Conservation (phyloP, 2,888 invertebrate species). For the Drepana falcataria region DNA sequence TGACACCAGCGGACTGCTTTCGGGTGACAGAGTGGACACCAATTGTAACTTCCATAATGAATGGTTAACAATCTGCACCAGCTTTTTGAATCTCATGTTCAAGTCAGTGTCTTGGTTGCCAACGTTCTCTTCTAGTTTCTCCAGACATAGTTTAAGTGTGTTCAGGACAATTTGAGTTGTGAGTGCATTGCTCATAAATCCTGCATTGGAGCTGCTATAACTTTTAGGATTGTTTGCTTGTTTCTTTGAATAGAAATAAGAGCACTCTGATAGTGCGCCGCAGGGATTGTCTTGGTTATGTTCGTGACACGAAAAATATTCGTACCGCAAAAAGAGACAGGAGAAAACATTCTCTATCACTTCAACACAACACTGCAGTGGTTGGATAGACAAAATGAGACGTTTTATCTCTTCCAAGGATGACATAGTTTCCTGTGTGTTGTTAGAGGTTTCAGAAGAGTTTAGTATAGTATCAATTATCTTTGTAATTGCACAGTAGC, state of each 20-base stretch:
- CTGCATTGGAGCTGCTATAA: conserved; percentile 46
- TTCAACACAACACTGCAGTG: conserved; percentile 75
- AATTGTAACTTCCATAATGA: conserved; percentile 86
- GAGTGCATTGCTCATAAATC: conserved; percentile 80
- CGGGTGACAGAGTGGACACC: conserved; percentile 77
- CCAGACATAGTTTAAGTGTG: conserved; percentile 76
- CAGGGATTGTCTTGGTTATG: conserved; percentile 64
- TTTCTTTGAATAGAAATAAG: conserved; percentile 71
- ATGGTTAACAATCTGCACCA: conserved; percentile 78
- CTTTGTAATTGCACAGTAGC: conserved; percentile 72
- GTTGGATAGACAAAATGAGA: conserved; percentile 66
- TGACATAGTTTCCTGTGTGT: conserved; percentile 51
- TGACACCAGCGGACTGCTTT: conserved; percentile 57
- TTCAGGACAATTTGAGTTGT: conserved; percentile 79
- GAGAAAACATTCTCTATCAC: conserved; percentile 86
- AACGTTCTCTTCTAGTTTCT: conserved; percentile 59
- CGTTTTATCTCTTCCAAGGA: conserved; percentile 69
- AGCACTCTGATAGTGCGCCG: conserved; percentile 69
- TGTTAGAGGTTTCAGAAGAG: conserved; percentile 49
- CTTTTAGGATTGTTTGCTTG: conserved; percentile 42
- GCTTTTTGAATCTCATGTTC: conserved; percentile 44
- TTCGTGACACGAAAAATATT: conserved; percentile 78
- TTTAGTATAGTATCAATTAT: conserved; percentile 69
- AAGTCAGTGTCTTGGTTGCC: conserved; percentile 42
- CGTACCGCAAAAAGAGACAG: conserved; percentile 82